phyloP scores from a whole-genome alignment of 2,113 vertebrate species.

The Anser brachyrhynchus region DNA sequence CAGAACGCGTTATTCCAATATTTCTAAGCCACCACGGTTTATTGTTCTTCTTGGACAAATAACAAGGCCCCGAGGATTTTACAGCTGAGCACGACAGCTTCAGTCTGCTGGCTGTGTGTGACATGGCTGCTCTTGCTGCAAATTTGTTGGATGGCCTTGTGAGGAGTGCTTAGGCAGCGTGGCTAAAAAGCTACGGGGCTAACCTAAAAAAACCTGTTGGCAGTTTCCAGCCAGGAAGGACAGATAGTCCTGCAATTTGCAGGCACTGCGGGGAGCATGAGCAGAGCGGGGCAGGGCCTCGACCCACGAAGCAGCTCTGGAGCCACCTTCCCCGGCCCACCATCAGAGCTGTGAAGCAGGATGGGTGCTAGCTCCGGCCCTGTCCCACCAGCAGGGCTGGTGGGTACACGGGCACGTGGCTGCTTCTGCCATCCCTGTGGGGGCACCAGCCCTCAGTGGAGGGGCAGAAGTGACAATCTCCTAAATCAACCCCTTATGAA shows the following conservation, averaged over 20 bases:
- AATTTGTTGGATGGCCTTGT: background rate
- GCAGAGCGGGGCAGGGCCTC: background rate
- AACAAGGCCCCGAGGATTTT: slow-evolving; percentile 1
- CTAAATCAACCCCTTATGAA: slow-evolving; percentile 24
- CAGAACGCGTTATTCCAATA: background rate
- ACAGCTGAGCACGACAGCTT: background rate
- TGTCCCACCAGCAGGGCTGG: background rate
- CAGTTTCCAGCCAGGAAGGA: slow-evolving; percentile 2
- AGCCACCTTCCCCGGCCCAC: background rate
- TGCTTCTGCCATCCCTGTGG: background rate
- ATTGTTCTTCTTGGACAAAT: slow-evolving; percentile 7
- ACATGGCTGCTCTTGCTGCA: background rate
- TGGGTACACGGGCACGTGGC: background rate
- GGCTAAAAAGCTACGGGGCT: slow-evolving; percentile 7
- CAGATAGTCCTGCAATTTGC: slow-evolving; percentile 4
- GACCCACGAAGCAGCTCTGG: background rate
- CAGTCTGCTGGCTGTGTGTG: background rate
- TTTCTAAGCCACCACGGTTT: background rate
- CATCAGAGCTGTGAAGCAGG: background rate
- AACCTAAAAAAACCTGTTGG: background rate
- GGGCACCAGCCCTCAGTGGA: background rate
- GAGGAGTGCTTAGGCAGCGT: background rate
- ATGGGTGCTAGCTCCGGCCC: background rate
- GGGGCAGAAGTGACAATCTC: background rate
- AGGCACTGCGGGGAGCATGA: background rate